Evolutionary conservation across 92 coral and sea anemone genomes (phyloP), one percentile per base, ranked within the genome.

Genomic region (Scolanthus callimorphus): DNA sequence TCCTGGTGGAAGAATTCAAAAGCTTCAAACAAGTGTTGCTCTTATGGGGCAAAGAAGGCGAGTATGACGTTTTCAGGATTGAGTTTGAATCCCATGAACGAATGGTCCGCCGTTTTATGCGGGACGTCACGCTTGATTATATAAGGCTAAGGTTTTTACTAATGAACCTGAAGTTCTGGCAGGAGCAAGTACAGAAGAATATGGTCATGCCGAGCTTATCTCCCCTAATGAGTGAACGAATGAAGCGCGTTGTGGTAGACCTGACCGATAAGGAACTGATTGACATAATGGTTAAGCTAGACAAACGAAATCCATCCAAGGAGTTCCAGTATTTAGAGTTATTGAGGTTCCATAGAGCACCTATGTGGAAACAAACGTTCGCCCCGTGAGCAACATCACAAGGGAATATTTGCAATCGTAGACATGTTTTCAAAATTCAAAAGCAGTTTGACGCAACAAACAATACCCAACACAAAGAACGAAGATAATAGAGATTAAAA

Each of bases 261-360:
- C 46, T 54, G 27, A 43, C 29, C 57, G 43, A 39, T 11, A 47
- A 68, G 37, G 65, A 57, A 30, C 30, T 68, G 57, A 31, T 48
- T 4, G 29, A 46, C 6, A 41, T 68, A 2, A 23, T 68, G 2
- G 29, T 45, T 21, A 31, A 29, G 21, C 65, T 68, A 0, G 17
- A 37, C 24, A 29, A 57, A 39, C 31, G 54, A 13, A 17, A 29
- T 20, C n/a, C 51, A 4, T 48, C 49, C 12, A 44, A 31, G 12
- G 19, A 55, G 9, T 68, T 54, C 51, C 10, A 68, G 6, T 57
- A 68, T 46, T 64, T 68, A 1, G 3, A 22, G 27, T 24, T 38
- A 61, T 11, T 68, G n/a, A 17, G 37, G 50, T 56, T 68, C 43
- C 28, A 31, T 23, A 55, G 49, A 68, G 41, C 75, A 57, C 75